Evolutionary conservation across 1,140 invertebrate genomes (phyloP).

Genomic region (Leptinotarsa texana): DNA sequence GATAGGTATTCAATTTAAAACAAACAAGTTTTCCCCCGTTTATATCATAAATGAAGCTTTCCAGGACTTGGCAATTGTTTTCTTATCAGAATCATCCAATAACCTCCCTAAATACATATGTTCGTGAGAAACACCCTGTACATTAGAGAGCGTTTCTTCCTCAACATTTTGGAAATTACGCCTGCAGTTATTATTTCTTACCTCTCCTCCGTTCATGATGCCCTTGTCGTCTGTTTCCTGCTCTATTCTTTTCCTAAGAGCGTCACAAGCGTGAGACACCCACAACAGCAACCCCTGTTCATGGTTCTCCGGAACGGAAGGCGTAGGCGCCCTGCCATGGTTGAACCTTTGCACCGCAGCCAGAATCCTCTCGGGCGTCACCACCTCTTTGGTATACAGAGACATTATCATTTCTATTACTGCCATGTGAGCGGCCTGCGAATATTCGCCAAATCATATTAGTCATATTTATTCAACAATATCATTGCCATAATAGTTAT

Average conservation of each 20-base stretch:
- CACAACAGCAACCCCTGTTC: conserved; percentile 89
- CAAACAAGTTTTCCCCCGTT: too few species aligned
- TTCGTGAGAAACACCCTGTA: too few species aligned
- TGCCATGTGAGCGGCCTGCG: conserved; percentile 91
- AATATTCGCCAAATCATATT: conserved; percentile 34
- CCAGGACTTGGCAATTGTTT: too few species aligned
- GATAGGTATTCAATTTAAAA: too few species aligned
- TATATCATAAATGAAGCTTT: too few species aligned
- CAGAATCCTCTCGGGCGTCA: conserved; percentile 84
- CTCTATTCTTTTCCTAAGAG: conserved; percentile 68
- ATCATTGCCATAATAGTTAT: too few species aligned
- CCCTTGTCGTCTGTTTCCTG: conserved; percentile 57
- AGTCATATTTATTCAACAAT: too few species aligned
- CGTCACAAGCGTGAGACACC: conserved; percentile 84
- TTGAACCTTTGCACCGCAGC: conserved; percentile 80
- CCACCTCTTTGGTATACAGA: conserved; percentile 91
- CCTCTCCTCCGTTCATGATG: conserved; percentile 45
- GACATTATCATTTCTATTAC: conserved; percentile 97
- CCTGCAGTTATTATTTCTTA: conserved; percentile 26
- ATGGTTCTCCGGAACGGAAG: conserved; percentile 68
- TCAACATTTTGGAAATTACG: too few species aligned
- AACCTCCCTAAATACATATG: too few species aligned
- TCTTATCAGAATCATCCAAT: too few species aligned
- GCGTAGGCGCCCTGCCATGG: conserved; percentile 55
- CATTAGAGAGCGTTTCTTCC: too few species aligned